Conservation (phyloP, 2,797 vertebrate species). For the Presbytis comata region DNA sequence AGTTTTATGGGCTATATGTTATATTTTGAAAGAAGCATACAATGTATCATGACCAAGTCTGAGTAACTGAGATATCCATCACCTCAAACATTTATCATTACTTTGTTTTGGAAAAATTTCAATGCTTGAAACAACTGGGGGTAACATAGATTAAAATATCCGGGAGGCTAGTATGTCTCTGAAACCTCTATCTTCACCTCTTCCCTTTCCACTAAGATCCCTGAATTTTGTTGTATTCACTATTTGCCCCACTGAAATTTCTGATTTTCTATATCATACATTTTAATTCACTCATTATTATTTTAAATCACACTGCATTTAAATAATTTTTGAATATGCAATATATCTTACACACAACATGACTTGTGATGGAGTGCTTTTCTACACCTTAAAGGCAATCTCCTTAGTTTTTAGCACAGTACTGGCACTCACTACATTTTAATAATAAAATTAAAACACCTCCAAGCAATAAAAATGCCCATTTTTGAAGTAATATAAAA, state of each 20-base stretch:
- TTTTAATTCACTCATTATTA: neutral
- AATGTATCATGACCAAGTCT: neutral
- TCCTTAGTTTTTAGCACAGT: neutral
- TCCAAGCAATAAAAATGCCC: neutral
- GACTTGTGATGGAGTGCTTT: neutral
- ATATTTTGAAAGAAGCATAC: neutral
- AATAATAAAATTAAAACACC: conserved; percentile 27
- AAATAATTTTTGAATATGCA: neutral
- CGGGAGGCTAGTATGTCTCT: neutral
- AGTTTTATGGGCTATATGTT: neutral
- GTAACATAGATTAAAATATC: neutral
- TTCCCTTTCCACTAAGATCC: neutral
- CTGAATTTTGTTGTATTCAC: neutral
- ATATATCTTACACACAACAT: neutral
- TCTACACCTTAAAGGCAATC: neutral
- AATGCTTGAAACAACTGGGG: neutral
- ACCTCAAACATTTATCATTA: neutral
- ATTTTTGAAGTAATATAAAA: neutral
- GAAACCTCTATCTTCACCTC: neutral
- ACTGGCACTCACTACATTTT: neutral
- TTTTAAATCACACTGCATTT: neutral
- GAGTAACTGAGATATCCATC: neutral
- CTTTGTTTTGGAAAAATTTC: neutral
- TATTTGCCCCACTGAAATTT: neutral
- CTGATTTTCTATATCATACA: neutral